These are phyloP conservation scores for Pegea sp. DNA, from an alignment of 23 tunicate species.

Conservation along the genomic window DNA sequence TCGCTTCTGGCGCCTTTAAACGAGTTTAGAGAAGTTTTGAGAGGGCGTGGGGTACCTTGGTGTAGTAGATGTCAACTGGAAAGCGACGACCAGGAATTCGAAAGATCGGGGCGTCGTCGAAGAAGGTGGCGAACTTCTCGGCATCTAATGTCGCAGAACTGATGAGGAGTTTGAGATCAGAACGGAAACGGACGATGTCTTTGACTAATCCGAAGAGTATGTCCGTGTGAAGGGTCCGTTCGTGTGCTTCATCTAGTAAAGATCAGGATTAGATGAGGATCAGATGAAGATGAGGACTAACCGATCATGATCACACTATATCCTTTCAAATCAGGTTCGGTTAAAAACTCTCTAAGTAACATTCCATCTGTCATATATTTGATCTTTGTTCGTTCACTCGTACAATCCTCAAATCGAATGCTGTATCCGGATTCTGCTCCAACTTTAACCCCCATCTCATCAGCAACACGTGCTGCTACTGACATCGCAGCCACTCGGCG, in stretches of 20 bases:
- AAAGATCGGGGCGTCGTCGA: constrained; percentile 96
- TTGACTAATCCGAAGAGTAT: constrained; percentile 81
- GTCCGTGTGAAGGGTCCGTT: constrained; percentile 88
- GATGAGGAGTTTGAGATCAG: constrained; percentile 83
- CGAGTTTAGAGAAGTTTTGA: background rate
- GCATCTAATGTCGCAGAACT: constrained; percentile 91
- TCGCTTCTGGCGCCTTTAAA: constrained; percentile 82
- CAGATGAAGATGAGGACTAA: background rate
- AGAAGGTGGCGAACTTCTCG: constrained; percentile 84
- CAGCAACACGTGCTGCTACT: constrained; percentile 83
- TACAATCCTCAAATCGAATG: constrained; percentile 89
- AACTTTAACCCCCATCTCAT: constrained; percentile 81
- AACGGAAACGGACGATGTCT: constrained; percentile 78
- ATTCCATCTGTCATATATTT: constrained; percentile 99
- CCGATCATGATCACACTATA: constrained; percentile 94
- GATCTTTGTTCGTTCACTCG: constrained; percentile 64
- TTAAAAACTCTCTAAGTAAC: constrained; percentile 76
- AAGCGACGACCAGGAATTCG: constrained; percentile 90
- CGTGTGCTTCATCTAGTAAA: constrained; percentile 91
- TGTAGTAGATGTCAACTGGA: constrained; percentile 95
- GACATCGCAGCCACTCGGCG: constrained; percentile 99
- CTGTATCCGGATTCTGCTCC: constrained; percentile 78
- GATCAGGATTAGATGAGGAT: too few relatives aligned
- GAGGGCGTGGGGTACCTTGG: constrained; percentile 20
- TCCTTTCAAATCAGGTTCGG: constrained; percentile 84